Base-by-base conservation (phyloP, 2,113 vertebrate species). In the Neotragus moschatus region DNA sequence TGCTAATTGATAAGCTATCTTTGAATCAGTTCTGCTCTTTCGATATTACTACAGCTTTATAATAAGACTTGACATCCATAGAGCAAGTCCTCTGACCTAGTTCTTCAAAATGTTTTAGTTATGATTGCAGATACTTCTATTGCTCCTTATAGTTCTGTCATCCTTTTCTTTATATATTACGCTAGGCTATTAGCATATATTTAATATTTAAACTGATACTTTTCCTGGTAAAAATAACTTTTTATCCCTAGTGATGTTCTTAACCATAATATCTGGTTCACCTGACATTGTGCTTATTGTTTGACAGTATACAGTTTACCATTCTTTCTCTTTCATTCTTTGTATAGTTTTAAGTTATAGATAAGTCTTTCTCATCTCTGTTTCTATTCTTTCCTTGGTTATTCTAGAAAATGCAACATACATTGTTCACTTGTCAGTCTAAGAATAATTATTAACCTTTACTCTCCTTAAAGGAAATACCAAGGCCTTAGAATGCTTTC, bases 121-220 rank as follows among this genome's bases (percentile, higher is more conserved):
- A n/a, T 56, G 5, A 82, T 28, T 21, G 8, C 28, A 2, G 17
- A 26, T 73, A 87, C 56, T 97, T 97, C 60, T 75, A 55, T 33
- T 81, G 7, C 21, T 92, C 81, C 56, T 81, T 80, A 51, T n/a
- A 81, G 45, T 47, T 81, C 25, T 82, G 43, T 43, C 77, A 58
- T 60, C 56, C 51, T 84, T 55, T 79, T 77, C 21, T 60, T 93
- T 75, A 51, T 49, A 43, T 60, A 75, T 55, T 77, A 56, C 56
- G 28, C 17, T 56, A 16, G 60, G 8, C 39, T 70, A 10, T 39
- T 55, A 55, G 28, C 28, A 33, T 61, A 21, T 10, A 70, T 26
- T 82, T 9, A 88, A 88, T 51, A 70, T 88, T 84, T 91, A 91
- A 96, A 94, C 4, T 89, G 55, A 73, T 73, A 90, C 47, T 95